A percentile compares a stretch with the other conserved stretches of the same genome.
Evolutionary conservation across 2,888 invertebrate species (phyloP).

Genomic region (Erebia ligea): DNA sequence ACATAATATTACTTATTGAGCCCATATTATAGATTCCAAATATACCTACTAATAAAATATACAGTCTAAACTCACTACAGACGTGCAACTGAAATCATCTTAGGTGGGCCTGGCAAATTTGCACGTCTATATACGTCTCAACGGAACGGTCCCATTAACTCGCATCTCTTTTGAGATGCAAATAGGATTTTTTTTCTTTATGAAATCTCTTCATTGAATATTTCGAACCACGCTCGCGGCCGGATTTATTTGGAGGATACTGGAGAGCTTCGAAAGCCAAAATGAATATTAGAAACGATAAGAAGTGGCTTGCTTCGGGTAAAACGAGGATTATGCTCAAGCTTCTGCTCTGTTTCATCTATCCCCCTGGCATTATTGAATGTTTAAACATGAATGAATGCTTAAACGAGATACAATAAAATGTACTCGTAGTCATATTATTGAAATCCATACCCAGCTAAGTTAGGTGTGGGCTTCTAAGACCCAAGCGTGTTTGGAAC

Average conservation of each 20-base stretch:
- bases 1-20: too few relatives aligned
- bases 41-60: too few relatives aligned
- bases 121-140: neutral
- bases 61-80: neutral
- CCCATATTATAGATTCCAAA: too few relatives aligned
- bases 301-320: constrained; percentile 4
- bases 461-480: neutral
- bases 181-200: constrained; percentile 73
- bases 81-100: neutral
- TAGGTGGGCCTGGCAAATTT: neutral
- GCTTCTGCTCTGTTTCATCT: neutral
- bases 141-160: constrained; percentile 73
- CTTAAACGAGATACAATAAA: neutral
- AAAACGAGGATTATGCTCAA: neutral
- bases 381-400: neutral
- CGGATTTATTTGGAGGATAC: constrained; percentile 61
- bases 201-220: constrained; percentile 79
- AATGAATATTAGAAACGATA: constrained; percentile 48
- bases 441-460: too few relatives aligned
- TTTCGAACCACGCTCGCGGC: constrained; percentile 68
- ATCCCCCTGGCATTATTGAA: neutral
- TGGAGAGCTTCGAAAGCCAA: constrained; percentile 52
- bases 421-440: neutral
- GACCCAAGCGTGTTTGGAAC: neutral
- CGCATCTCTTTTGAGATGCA: constrained; percentile 79